Evolutionary conservation across 2,888 invertebrate species (phyloP).

Genomic region (Strigamia maritima): DNA sequence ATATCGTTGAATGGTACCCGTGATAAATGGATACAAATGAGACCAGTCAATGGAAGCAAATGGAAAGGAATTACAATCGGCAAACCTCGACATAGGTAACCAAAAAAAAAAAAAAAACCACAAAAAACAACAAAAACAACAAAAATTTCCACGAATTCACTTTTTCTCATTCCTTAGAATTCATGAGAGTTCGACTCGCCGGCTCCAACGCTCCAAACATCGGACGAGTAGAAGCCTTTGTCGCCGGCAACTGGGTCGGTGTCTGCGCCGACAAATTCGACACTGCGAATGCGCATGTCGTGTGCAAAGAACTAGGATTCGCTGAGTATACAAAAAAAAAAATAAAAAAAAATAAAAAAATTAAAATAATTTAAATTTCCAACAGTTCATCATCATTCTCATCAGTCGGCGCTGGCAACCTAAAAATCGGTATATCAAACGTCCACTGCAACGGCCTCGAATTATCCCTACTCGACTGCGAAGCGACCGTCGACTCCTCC

Average conservation of each 20-base stretch:
- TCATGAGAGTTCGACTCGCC: constrained; percentile 18
- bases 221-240: constrained; percentile 16
- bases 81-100: constrained; percentile 11
- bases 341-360: background rate
- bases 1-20: background rate
- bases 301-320: constrained; percentile 34
- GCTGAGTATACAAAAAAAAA: background rate
- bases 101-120: too few species aligned
- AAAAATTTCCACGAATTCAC: too few species aligned
- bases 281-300: constrained; percentile 23
- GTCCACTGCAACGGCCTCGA: constrained; percentile 18
- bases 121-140: too few species aligned
- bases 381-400: too few species aligned
- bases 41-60: background rate
- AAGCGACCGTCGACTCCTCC: background rate
- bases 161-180: background rate
- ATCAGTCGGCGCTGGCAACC: too few species aligned
- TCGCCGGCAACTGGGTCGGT: background rate
- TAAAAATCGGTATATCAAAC: background rate
- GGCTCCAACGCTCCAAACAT: background rate
- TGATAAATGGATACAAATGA: background rate
- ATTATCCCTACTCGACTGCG: background rate
- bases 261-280: constrained; percentile 25
- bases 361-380: too few species aligned
- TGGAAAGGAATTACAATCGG: constrained; percentile 36